Evolutionary conservation across 2,797 vertebrate species (phyloP), one percentile per base, ranked within the genome.

Genomic region (Lithobates sylvaticus): DNA sequence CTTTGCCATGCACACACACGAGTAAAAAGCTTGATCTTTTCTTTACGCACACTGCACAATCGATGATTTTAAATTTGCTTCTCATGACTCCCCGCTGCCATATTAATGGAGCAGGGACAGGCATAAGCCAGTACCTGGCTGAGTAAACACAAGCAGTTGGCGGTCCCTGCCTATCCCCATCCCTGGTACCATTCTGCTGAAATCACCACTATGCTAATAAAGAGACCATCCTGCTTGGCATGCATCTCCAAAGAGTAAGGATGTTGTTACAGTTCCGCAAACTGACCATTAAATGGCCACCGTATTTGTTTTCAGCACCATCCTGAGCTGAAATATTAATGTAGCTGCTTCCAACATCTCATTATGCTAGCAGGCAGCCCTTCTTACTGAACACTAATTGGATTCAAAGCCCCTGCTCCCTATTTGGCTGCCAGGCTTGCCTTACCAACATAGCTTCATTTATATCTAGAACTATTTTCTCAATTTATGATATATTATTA

Each of bases 361-460:
- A 47, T 87, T 87, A 87, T 39, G 68, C 64, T 36, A 18, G 61
- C 44, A 23, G 26, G 69, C 13, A 64, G 39, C 75, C 21, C 42
- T 83, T 32, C 81, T 68, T 68, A 27, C 58, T 42, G 71, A 83
- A 15, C 75, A 69, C 76, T 87, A 87, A 87, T 87, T 83, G 76
- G 81, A 68, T 83, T n/a, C 81, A 27, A 39, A 78, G 29, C 39
- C 70, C 54, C 50, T 36, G 26, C 21, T 64, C 39, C 47, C n/a
- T 42, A 47, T 18, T 54, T 18, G 16, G 50, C 12, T 54, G 5
- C 15, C 50, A 54, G 16, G 15, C 50, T 54, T 18, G 15, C 15
- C 50, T 18, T 16, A 18, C 15, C 16, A 54, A 6, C 18, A 54
- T 1, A 65, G 21, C 61, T 65, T 65, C 23, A 26, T 65, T 27